A percentile compares a stretch with the other conserved stretches of the same genome.
Evolutionary conservation across 2,888 invertebrate genomes (phyloP).

Genomic region (Brachyopa scutellaris): DNA sequence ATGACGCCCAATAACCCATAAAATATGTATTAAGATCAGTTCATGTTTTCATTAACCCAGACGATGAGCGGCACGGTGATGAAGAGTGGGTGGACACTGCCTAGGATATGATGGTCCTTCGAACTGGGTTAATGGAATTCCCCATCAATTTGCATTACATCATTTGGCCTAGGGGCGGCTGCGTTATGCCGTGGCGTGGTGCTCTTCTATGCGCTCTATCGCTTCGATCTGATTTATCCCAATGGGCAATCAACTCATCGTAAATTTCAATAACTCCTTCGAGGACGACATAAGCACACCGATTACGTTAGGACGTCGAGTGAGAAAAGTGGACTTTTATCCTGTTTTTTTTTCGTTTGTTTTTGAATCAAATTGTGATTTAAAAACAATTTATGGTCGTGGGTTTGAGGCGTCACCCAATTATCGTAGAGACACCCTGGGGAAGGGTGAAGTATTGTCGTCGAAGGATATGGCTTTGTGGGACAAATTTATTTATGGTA

Average conservation of each 20-base stretch:
- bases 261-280: conserved; percentile 68
- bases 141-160: conserved; percentile 68
- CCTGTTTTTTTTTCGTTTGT: conserved; percentile 14
- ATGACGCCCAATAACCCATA: conserved; percentile 58
- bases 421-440: conserved; percentile 15
- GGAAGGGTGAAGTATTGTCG: not conserved
- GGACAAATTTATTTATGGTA: conserved; percentile 33
- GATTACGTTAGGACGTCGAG: not conserved
- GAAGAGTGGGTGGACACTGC: not conserved
- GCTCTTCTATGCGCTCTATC: conserved; percentile 49
- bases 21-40: conserved; percentile 66
- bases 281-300: conserved; percentile 44
- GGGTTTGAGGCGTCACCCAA: not conserved
- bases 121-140: conserved; percentile 67
- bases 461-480: conserved; percentile 25
- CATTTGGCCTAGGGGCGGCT: conserved; percentile 1
- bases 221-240: conserved; percentile 64
- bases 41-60: conserved; percentile 56
- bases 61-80: not conserved
- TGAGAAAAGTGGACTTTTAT: not conserved
- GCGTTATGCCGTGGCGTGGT: not conserved
- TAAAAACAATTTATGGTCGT: conserved; percentile 42
- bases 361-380: conserved; percentile 43
- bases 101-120: conserved; percentile 29
- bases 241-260: conserved; percentile 69